phyloP scores from a whole-genome alignment of 2,113 vertebrate species.

The Conger conger region DNA sequence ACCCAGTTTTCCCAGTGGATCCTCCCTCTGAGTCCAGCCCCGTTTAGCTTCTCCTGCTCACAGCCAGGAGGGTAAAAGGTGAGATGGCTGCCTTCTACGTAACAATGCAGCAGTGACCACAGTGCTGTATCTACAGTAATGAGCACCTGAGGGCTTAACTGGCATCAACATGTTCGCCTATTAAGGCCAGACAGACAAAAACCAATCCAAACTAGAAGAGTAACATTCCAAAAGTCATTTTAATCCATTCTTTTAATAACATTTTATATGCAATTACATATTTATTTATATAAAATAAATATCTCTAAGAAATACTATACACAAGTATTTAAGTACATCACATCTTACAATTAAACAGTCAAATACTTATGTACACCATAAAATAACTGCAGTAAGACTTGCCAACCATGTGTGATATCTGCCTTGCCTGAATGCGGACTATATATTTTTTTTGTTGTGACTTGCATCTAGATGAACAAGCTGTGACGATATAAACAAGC shows the following conservation, averaged over 20 bases:
- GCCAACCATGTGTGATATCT: conserved; percentile 22
- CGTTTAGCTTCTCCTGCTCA: background rate
- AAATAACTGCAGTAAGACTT: conserved; percentile 58
- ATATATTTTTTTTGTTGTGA: background rate
- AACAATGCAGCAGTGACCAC: background rate
- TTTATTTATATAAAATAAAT: conserved; percentile 87
- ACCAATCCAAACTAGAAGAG: conserved; percentile 35
- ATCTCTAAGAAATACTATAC: conserved; percentile 87
- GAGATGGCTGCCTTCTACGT: background rate
- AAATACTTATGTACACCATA: conserved; percentile 82
- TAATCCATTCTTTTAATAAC: conserved; percentile 75
- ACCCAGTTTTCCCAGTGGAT: background rate
- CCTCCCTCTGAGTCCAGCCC: background rate
- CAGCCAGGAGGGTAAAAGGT: background rate
- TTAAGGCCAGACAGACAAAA: background rate
- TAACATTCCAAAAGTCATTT: conserved; percentile 64
- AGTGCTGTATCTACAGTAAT: background rate
- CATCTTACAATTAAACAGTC: conserved; percentile 84
- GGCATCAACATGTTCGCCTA: background rate
- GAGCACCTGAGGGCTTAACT: background rate
- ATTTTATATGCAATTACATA: conserved; percentile 83
- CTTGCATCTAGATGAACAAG: background rate
- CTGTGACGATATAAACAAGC: background rate
- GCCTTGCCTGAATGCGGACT: background rate
- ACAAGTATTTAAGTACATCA: conserved; percentile 84